Conservation (phyloP, 2,113 vertebrate genomes). For the Spilogale gracilis region DNA sequence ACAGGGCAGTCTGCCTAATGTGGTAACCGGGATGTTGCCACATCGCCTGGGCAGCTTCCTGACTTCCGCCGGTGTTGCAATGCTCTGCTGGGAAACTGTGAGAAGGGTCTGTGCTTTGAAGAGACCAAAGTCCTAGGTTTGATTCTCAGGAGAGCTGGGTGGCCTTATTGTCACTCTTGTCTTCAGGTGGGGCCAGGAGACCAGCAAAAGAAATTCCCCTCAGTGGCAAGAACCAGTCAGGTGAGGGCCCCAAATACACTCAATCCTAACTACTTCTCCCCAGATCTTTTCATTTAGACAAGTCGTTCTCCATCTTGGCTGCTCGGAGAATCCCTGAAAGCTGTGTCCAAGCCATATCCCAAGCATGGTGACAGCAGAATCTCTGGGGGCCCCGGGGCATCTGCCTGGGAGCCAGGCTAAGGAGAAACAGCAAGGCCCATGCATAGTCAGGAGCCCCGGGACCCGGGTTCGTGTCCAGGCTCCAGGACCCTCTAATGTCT, state of each 20-base stretch:
- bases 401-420: background rate
- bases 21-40: slow-evolving; percentile 36
- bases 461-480: background rate
- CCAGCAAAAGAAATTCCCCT: background rate
- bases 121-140: background rate
- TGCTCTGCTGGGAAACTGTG: background rate
- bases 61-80: background rate
- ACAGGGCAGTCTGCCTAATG: background rate
- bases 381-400: background rate
- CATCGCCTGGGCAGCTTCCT: background rate
- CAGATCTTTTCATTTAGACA: background rate
- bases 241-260: background rate
- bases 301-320: background rate
- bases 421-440: rapidly evolving
- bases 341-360: background rate
- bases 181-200: background rate
- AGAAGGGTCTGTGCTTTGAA: background rate
- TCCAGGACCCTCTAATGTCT: background rate
- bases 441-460: background rate
- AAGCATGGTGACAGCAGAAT: background rate
- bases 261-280: background rate
- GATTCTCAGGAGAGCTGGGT: background rate
- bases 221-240: background rate
- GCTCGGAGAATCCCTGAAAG: background rate
- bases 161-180: background rate